Evolutionary conservation across 2,797 vertebrate genomes (phyloP), one percentile per base, ranked within the genome.

Genomic region (Tiaroga cobitis): DNA sequence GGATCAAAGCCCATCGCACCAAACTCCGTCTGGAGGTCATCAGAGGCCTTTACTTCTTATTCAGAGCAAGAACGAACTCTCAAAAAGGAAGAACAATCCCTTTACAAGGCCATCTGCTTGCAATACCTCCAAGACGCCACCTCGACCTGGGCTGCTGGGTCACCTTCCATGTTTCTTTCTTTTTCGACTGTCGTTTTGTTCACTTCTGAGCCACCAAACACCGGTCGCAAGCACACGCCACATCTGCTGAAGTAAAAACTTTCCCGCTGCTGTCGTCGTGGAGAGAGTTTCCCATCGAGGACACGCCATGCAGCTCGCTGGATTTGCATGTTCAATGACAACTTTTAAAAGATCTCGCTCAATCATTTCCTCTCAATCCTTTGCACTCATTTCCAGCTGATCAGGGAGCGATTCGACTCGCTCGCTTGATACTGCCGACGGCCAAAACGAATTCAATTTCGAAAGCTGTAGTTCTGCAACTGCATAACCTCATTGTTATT

Each of bases 401-500:
- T 63, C 59, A 16, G 41, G n/a, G 67, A 88, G 76, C 65, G 73
- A 41, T 82, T 79, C 72, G 79, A 84, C 86, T 90, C 86, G 59
- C 85, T 90, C 86, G 59, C 85, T 81, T 39, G 59, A 81, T 84
- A 76, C 73, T 81, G 86, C 84, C 39, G 78, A 91, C 89, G 87
- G 93, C 93, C 93, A 94, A 95, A 94, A 91, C 29, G 88, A 88
- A 91, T 86, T 70, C 39, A 86, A 86, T 90, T 93, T 79, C 93
- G 90, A 90, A 93, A 93, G 94, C 94, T 94, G 92, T 94, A 96
- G 94, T 95, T 89, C 92, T 94, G 95, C 95, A 97, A 96, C 96
- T 95, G 94, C 95, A 91, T 94, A 93, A 96, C 96, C 97, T 97
- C 96, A 95, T 96, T 93, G 94, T 96, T 95, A 94, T 93, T 96